phyloP scores from a whole-genome alignment of 2,797 vertebrate species.

The Thamnophis elegans region DNA sequence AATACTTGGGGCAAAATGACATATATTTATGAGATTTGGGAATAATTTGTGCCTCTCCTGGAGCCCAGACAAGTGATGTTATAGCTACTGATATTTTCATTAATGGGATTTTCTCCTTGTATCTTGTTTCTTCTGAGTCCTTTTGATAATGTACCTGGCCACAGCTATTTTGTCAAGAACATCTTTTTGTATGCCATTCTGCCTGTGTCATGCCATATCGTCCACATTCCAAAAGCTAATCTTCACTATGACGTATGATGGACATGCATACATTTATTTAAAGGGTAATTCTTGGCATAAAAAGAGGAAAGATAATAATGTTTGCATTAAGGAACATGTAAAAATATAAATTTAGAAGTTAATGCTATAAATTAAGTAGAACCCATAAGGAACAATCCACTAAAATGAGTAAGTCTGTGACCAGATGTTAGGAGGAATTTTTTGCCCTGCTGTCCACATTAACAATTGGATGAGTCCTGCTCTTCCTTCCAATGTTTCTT shows the following conservation, averaged over 20 bases:
- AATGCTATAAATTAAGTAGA: not conserved
- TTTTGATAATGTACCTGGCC: not conserved
- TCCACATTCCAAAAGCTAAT: not conserved
- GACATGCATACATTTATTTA: not conserved
- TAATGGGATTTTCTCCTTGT: slow-evolving; percentile 27
- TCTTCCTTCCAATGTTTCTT: not conserved
- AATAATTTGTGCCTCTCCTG: not conserved
- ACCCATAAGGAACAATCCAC: not conserved
- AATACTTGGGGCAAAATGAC: not conserved
- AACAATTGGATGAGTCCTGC: not conserved
- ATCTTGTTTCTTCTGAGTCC: not conserved
- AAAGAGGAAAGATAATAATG: not conserved
- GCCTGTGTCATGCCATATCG: not conserved
- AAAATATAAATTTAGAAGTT: not conserved
- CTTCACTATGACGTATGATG: not conserved
- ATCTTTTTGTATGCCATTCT: not conserved
- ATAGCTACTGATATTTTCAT: not conserved
- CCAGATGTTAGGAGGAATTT: no score
- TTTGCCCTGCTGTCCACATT: not conserved
- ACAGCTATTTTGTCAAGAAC: not conserved
- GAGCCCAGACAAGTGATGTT: not conserved
- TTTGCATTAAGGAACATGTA: not conserved
- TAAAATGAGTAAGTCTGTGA: not conserved
- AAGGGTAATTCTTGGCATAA: not conserved
- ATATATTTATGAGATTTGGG: slow-evolving; percentile 10